Base-by-base conservation (phyloP, 2,888 invertebrate genomes). In the Acrocyrtus sp. region DNA sequence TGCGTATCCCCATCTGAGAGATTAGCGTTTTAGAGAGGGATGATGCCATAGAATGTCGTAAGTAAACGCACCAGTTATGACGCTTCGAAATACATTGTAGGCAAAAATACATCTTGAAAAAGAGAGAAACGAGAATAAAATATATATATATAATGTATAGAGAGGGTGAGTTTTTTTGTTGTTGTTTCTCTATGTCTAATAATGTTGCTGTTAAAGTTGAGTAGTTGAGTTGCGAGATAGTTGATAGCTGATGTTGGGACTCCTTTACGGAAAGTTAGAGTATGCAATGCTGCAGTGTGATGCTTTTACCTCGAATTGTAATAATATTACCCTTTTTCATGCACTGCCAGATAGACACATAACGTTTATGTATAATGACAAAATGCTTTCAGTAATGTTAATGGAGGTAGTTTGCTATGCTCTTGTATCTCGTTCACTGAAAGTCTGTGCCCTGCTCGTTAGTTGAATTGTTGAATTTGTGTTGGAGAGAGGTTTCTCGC, bases 401-500 rank as follows among this genome's bases (percentile, higher is more conserved):
- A 54, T 48, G 53, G 58, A 62, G 57, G 62, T 63, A 57, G 70
- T 63, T 62, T 26, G 26, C 39, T 61, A 22, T 41, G 43, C n/a
- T 34, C 26, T 34, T 34, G 47, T 21, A 27, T 48, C 48, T 34
- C 45, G n/a, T 29, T 41, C 12, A 27, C 15, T 54, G 27, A 17
- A 27, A 34, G 34, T 8, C 34, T 34, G n/a, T 54, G n/a, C 27
- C 53, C 48, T 72, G 56, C 58, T 56, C 63, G 51, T 73, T 73
- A 73, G 73, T 73, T 68, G 73, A 68, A 73, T 73, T 62, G 67
- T 73, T 73, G 73, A 63, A 41, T 39, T 57, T 67, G 73, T 73
- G 73, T 57, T 73, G 73, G 57, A 48, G 67, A 73, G 73, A 72
- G 66, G 51, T 66, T 41, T 56, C 22, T 60, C 61, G n/a, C 61